Evolutionary conservation across 2,888 invertebrate species (phyloP).

Genomic region (Leucania comma): DNA sequence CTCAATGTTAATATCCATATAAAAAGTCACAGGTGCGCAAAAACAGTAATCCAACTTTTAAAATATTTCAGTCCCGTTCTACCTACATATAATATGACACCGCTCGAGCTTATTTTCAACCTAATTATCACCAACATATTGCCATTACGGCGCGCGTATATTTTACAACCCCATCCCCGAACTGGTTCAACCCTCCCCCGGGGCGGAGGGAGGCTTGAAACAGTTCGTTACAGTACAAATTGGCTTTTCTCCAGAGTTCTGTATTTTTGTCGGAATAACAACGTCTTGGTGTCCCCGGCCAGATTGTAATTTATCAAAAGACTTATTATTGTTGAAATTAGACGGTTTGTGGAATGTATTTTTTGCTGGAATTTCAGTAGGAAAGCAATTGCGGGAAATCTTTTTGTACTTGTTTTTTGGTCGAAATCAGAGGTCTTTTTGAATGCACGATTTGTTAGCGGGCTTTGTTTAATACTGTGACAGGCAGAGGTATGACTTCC

Average conservation of each 20-base stretch:
- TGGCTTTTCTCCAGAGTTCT: constrained; percentile 76
- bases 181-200: constrained; percentile 2
- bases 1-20: constrained; percentile 41
- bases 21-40: constrained; percentile 58
- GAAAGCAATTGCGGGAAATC: constrained; percentile 39
- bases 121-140: constrained; percentile 67
- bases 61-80: constrained; percentile 45
- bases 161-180: constrained; percentile 58
- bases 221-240: constrained; percentile 75
- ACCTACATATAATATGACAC: constrained; percentile 55
- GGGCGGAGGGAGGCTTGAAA: constrained; percentile 22
- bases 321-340: constrained; percentile 69
- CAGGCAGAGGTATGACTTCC: constrained; percentile 6
- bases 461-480: constrained; percentile 15
- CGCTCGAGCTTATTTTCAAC: constrained; percentile 59
- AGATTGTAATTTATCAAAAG: constrained; percentile 69
- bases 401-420: constrained; percentile 35
- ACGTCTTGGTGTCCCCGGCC: constrained; percentile 61
- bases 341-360: constrained; percentile 57
- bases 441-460: constrained; percentile 24
- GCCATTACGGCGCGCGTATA: constrained; percentile 63
- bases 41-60: constrained; percentile 56
- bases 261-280: constrained; percentile 75
- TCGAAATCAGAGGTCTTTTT: constrained; percentile 22
- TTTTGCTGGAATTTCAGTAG: constrained; percentile 47